Percentiles rank a stretch among this genome's conserved stretches.
Evolutionary conservation across 2,113 vertebrate genomes (phyloP).

Genomic region (Nematolebias whitei): DNA sequence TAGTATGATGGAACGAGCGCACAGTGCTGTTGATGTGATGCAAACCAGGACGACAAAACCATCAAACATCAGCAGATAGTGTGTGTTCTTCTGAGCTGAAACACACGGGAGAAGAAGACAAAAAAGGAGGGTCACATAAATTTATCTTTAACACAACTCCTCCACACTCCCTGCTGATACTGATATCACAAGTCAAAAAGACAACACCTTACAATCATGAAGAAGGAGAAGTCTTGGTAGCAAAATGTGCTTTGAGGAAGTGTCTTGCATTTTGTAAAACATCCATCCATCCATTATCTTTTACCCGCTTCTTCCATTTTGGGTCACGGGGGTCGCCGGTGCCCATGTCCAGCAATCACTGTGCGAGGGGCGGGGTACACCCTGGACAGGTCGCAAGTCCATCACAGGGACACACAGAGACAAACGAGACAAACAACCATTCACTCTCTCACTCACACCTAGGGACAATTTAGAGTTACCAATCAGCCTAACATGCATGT

Average conservation of each 20-base stretch:
- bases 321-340: too few species aligned
- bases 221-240: background rate
- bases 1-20: constrained; percentile 90
- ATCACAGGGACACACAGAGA: too few species aligned
- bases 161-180: constrained; percentile 8
- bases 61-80: constrained; percentile 90
- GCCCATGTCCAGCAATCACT: too few species aligned
- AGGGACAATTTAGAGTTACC: too few species aligned
- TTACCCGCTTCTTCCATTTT: too few species aligned
- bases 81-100: constrained; percentile 89
- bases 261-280: background rate
- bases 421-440: too few species aligned
- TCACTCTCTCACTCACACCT: too few species aligned
- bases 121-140: background rate
- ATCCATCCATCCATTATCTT: too few species aligned
- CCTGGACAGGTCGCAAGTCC: too few species aligned
- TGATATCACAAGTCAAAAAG: background rate
- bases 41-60: constrained; percentile 89
- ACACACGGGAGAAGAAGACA: constrained; percentile 24
- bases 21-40: constrained; percentile 88
- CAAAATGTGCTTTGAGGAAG: background rate
- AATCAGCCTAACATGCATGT: too few species aligned
- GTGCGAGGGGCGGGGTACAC: too few species aligned
- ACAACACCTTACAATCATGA: constrained; percentile 18
- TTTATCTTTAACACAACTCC: constrained; percentile 46